These are phyloP conservation scores for Argya squamiceps DNA, from an alignment of 2,797 vertebrate species.

Conservation along the genomic window DNA sequence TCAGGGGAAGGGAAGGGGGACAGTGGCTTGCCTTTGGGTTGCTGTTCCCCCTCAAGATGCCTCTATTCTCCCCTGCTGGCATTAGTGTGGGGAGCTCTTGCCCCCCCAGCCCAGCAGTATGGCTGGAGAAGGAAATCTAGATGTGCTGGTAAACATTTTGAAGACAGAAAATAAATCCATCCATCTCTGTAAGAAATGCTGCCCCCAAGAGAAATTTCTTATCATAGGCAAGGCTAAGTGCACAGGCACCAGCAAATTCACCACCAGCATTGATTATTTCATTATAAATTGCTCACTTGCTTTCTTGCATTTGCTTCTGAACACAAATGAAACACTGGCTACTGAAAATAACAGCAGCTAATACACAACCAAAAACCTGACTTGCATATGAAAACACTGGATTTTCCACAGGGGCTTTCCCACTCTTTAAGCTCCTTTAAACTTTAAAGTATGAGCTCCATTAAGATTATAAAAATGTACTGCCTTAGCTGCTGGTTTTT, in stretches of 20 bases:
- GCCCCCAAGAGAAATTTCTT: conserved; percentile 67
- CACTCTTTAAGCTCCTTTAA: conserved; percentile 45
- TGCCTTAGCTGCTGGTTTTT: conserved; percentile 16
- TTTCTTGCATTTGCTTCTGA: conserved; percentile 53
- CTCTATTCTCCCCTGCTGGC: not conserved
- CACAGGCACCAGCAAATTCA: conserved; percentile 20
- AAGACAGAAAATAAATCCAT: conserved; percentile 53
- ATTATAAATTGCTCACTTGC: conserved; percentile 54
- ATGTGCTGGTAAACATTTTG: conserved; percentile 32
- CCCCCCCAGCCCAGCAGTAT: not conserved
- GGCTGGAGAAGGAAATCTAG: not conserved
- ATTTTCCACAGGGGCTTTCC: conserved; percentile 63
- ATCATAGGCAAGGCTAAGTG: conserved; percentile 53
- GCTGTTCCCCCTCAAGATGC: not conserved
- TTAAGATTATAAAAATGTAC: conserved; percentile 35
- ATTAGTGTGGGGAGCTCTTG: not conserved
- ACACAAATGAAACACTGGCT: conserved; percentile 47
- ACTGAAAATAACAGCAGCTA: conserved; percentile 52
- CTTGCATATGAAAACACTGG: conserved; percentile 57
- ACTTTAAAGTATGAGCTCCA: conserved; percentile 15
- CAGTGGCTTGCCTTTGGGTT: not conserved
- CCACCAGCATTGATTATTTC: conserved; percentile 53
- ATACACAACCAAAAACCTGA: conserved; percentile 35
- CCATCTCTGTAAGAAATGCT: conserved; percentile 66
- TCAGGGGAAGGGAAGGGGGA: not conserved